phyloP scores from a whole-genome alignment of 2,797 vertebrate genomes.

The Ctenosaura bakeri region DNA sequence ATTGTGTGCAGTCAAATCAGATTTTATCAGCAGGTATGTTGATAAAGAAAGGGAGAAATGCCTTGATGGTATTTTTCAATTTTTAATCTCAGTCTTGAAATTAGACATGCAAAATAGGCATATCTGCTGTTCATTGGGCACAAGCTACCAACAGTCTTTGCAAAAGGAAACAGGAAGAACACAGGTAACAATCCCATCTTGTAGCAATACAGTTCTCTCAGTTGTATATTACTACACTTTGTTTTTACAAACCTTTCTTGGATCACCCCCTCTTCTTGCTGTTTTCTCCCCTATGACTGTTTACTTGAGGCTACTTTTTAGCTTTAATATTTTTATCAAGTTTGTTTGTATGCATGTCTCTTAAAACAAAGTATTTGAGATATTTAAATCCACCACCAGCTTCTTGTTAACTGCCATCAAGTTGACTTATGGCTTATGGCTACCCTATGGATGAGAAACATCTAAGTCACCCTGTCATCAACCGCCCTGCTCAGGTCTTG shows the following conservation, averaged over 20 bases:
- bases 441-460: too few relatives aligned
- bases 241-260: not conserved
- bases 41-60: not conserved
- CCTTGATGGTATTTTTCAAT: constrained; percentile 9
- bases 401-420: too few relatives aligned
- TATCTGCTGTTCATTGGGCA: not conserved
- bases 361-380: not conserved
- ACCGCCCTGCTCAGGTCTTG: too few relatives aligned
- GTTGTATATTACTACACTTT: not conserved
- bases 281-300: not conserved
- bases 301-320: not conserved
- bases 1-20: not conserved
- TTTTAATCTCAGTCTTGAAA: constrained; percentile 5
- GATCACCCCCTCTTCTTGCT: not conserved
- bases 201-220: not conserved
- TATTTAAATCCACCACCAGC: not conserved
- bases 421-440: too few relatives aligned
- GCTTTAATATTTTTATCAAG: not conserved
- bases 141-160: not conserved
- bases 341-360: not conserved
- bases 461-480: too few relatives aligned
- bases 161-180: not conserved
- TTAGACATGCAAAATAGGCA: constrained; percentile 27
- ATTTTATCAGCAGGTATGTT: not conserved
- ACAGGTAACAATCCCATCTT: not conserved